Evolutionary conservation across 2,888 invertebrate genomes (phyloP).

Genomic region (Lycaena phlaeas): DNA sequence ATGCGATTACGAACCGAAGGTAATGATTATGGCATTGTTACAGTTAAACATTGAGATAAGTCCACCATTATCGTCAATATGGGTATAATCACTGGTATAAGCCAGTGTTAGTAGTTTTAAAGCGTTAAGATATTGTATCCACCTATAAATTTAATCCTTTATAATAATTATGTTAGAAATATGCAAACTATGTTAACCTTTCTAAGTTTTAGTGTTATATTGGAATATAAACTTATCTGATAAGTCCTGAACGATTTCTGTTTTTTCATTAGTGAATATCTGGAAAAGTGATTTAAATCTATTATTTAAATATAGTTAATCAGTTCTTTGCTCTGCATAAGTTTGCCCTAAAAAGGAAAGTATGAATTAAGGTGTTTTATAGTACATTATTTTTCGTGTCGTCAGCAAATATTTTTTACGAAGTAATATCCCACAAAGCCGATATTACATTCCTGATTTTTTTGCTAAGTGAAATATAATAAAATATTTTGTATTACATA

Average conservation of each 20-base stretch:
- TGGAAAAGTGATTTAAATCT: no score
- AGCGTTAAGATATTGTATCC: not conserved
- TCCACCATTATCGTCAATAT: not conserved
- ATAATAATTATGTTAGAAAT: not conserved
- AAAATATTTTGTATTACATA: no score
- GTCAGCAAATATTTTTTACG: no score
- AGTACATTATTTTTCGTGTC: no score
- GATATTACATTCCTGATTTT: no score
- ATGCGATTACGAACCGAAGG: not conserved
- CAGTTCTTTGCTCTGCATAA: no score
- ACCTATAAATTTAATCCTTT: not conserved
- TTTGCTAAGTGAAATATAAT: no score
- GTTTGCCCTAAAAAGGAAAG: no score
- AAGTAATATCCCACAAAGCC: no score
- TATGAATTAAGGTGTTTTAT: no score
- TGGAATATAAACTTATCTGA: not conserved
- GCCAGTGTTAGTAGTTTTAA: not conserved
- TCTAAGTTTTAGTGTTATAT: not conserved
- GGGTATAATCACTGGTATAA: not conserved
- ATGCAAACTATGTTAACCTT: not conserved
- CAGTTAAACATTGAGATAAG: not conserved
- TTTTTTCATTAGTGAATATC: no score
- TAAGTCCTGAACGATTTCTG: not conserved
- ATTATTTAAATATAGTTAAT: no score
- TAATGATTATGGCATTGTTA: slow-evolving; percentile 3